These are phyloP conservation scores for Isotomurus palustris DNA, from an alignment of 2,888 invertebrate species.

Conservation along the genomic window DNA sequence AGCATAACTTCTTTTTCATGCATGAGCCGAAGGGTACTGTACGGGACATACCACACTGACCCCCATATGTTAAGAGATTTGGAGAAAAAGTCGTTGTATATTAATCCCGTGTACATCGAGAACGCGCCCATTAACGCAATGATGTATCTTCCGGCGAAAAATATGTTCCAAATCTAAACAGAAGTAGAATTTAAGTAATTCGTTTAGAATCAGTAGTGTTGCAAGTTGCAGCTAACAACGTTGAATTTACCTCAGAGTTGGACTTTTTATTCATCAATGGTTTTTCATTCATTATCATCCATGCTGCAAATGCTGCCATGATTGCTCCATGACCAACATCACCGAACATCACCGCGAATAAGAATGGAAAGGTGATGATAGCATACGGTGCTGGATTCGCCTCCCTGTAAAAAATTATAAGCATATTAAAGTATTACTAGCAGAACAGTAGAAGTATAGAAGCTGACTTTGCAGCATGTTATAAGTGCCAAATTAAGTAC, in stretches of 20 bases:
- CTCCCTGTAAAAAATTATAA: slow-evolving; percentile 41
- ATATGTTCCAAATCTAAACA: slow-evolving; percentile 89
- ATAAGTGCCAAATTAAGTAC: too few species aligned
- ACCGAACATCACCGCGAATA: slow-evolving; percentile 98
- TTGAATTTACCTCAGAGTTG: slow-evolving; percentile 55
- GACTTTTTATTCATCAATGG: slow-evolving; percentile 70
- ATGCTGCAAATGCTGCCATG: slow-evolving; percentile 85
- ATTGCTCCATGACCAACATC: slow-evolving; percentile 91
- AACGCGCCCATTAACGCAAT: slow-evolving; percentile 95
- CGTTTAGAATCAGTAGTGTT: not conserved
- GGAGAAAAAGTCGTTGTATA: slow-evolving; percentile 97
- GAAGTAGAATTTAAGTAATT: slow-evolving; percentile 15
- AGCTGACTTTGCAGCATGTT: too few species aligned
- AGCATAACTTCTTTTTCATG: slow-evolving; percentile 42
- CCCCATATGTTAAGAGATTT: slow-evolving; percentile 94
- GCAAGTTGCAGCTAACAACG: not conserved
- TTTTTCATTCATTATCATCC: slow-evolving; percentile 94
- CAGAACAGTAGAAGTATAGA: too few species aligned
- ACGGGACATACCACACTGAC: slow-evolving; percentile 67
- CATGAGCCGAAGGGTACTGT: slow-evolving; percentile 37
- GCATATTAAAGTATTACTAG: too few species aligned
- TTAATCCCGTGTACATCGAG: slow-evolving; percentile 95
- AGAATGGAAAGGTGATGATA: slow-evolving; percentile 94
- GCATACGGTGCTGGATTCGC: slow-evolving; percentile 74
- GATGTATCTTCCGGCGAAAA: slow-evolving; percentile 96